These are phyloP conservation scores for Gasterosteus aculeatus DNA, from an alignment of 2,113 vertebrate species.

Conservation along the genomic window DNA sequence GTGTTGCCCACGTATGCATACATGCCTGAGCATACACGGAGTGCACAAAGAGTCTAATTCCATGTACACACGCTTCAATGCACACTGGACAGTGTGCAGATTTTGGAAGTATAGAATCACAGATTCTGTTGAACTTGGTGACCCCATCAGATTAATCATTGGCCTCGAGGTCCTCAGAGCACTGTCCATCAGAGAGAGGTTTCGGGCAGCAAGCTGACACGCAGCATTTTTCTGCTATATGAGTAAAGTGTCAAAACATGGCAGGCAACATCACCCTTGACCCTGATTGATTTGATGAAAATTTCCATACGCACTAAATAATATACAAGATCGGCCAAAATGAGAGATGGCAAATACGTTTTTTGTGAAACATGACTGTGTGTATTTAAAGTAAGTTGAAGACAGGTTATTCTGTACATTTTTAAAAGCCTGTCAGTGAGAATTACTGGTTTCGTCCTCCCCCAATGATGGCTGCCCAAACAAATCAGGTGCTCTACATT, in stretches of 20 bases:
- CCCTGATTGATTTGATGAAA: constrained; percentile 35
- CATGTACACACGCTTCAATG: neutral
- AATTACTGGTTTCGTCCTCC: constrained; percentile 21
- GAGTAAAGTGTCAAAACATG: constrained; percentile 58
- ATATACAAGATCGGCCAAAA: neutral
- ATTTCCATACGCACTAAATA: constrained; percentile 12
- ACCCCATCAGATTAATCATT: constrained; percentile 47
- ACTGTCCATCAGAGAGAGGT: constrained; percentile 50
- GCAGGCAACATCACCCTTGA: constrained; percentile 30
- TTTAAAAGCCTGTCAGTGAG: constrained; percentile 12
- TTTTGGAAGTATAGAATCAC: constrained; percentile 8
- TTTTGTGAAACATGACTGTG: neutral
- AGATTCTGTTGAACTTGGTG: constrained; percentile 14
- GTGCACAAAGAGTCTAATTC: too few species aligned
- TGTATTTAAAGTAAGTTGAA: constrained; percentile 20
- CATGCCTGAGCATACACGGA: too few species aligned
- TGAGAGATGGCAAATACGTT: neutral
- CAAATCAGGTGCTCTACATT: constrained; percentile 58
- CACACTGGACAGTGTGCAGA: neutral
- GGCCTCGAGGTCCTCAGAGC: constrained; percentile 38
- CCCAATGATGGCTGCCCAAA: constrained; percentile 53
- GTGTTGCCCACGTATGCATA: too few species aligned
- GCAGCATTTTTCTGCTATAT: constrained; percentile 50
- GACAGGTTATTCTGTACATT: constrained; percentile 28
- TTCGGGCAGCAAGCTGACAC: constrained; percentile 50